Conservation (phyloP, 1,140 invertebrate genomes). For the Penaeus chinensis region DNA sequence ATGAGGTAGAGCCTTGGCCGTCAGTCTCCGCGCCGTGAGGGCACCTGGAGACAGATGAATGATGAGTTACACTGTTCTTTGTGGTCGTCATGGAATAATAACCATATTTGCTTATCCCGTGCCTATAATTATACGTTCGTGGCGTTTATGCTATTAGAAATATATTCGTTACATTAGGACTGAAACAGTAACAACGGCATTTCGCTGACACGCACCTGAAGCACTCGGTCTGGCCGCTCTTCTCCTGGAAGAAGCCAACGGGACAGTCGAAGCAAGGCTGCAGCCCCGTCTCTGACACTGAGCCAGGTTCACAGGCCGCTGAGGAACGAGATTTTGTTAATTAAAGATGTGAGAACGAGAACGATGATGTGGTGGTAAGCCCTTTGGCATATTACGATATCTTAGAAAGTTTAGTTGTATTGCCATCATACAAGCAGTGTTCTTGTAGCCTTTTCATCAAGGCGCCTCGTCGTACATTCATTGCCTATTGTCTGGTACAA, state of each 20-base stretch:
- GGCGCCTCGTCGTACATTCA: no score
- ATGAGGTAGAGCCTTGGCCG: slow-evolving; percentile 64
- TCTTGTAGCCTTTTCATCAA: no score
- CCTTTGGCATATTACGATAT: no score
- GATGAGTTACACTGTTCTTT: no score
- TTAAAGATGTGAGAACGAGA: neutral
- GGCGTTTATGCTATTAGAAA: no score
- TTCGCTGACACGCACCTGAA: slow-evolving; percentile 66
- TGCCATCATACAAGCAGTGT: no score
- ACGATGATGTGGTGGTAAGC: no score
- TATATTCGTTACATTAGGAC: neutral
- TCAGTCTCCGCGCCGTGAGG: slow-evolving; percentile 63
- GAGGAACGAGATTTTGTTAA: slow-evolving; percentile 57
- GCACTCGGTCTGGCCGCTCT: slow-evolving; percentile 69
- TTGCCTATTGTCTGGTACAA: no score
- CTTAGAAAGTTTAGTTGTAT: no score
- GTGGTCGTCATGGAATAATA: no score
- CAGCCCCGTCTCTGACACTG: slow-evolving; percentile 70
- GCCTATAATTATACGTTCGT: no score
- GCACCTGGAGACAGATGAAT: neutral
- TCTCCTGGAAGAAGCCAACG: slow-evolving; percentile 69
- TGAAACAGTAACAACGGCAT: neutral
- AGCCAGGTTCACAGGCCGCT: slow-evolving; percentile 69
- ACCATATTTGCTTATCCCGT: no score
- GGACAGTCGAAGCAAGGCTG: slow-evolving; percentile 71